These are phyloP conservation scores for Centropus bengalensis DNA, from an alignment of 2,113 vertebrate genomes.

Conservation along the genomic window DNA sequence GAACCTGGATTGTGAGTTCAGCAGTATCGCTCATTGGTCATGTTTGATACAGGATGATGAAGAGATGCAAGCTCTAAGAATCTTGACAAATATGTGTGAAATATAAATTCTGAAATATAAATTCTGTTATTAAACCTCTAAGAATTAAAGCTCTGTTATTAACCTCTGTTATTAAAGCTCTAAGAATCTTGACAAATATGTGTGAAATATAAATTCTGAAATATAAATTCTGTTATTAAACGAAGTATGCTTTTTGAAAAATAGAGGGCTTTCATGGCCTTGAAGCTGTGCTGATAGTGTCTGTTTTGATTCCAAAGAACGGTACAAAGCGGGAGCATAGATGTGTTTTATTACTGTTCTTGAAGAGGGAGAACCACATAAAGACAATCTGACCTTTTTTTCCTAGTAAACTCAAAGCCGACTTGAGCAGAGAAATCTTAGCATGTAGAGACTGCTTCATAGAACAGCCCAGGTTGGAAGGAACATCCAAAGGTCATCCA, in stretches of 20 bases:
- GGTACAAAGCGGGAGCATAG: not conserved
- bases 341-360: not conserved
- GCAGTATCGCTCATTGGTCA: not conserved
- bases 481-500: no score
- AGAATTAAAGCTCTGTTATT: no score
- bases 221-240: not conserved
- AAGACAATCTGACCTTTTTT: not conserved
- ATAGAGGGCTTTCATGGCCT: not conserved
- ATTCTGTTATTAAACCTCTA: not conserved
- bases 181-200: not conserved
- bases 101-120: no score
- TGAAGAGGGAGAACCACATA: not conserved
- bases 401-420: not conserved
- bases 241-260: not conserved
- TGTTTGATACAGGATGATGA: not conserved
- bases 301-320: not conserved
- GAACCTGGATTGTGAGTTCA: not conserved
- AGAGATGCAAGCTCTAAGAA: not conserved
- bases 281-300: not conserved
- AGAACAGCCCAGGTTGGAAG: no score
- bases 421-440: not conserved
- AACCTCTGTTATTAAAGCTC: no score
- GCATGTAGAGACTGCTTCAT: not conserved
- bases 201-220: not conserved
- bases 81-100: not conserved